These are phyloP conservation scores for Karalla daura DNA, from an alignment of 2,797 vertebrate genomes.

Conservation along the genomic window DNA sequence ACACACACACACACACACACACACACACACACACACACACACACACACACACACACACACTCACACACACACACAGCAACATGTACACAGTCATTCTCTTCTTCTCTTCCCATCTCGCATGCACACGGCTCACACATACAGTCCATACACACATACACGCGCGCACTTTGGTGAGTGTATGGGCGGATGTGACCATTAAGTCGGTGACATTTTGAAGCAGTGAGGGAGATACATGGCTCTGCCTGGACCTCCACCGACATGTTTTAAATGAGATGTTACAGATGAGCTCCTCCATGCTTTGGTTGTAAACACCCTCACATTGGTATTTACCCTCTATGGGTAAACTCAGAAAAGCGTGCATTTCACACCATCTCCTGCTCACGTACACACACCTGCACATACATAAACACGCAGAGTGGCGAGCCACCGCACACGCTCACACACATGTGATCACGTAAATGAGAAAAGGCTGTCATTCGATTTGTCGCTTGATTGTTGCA, in stretches of 20 bases:
- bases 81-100: background rate
- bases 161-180: slow-evolving; percentile 44
- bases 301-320: slow-evolving; percentile 68
- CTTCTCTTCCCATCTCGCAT: background rate
- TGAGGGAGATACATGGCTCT: slow-evolving; percentile 66
- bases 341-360: slow-evolving; percentile 59
- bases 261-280: slow-evolving; percentile 81
- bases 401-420: slow-evolving; percentile 34
- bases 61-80: slow-evolving; percentile 1
- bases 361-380: slow-evolving; percentile 52
- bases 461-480: slow-evolving; percentile 47
- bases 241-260: slow-evolving; percentile 66
- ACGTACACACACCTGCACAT: slow-evolving; percentile 20
- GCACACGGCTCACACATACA: slow-evolving; percentile 11
- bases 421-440: slow-evolving; percentile 30
- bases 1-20: slow-evolving; percentile 36
- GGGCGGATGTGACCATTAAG: slow-evolving; percentile 76
- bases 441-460: slow-evolving; percentile 36
- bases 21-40: slow-evolving; percentile 15
- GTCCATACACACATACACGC: slow-evolving; percentile 9
- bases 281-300: slow-evolving; percentile 69
- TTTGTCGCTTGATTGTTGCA: slow-evolving; percentile 53
- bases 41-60: background rate
- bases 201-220: slow-evolving; percentile 80
- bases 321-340: slow-evolving; percentile 69